phyloP scores from a whole-genome alignment of 92 coral and sea anemone genomes.

The Phenganax stokvisi region DNA sequence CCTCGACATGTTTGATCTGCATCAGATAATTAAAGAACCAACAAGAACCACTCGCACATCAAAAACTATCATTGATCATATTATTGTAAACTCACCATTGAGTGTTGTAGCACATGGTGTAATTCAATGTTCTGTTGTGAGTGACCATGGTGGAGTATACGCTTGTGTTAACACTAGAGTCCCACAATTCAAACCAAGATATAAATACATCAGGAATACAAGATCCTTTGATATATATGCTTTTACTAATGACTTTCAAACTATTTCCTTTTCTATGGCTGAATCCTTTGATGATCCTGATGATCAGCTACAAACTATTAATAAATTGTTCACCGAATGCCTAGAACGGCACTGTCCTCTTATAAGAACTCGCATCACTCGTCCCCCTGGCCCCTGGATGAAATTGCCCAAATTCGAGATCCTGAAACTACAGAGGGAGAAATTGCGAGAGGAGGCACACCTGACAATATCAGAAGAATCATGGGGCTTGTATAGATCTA shows the following conservation, averaged over 20 bases:
- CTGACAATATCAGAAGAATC: neutral
- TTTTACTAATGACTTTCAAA: neutral
- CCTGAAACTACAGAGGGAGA: neutral
- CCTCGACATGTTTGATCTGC: neutral
- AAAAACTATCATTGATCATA: slow-evolving; percentile 51
- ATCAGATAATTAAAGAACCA: neutral
- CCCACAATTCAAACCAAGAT: slow-evolving; percentile 50
- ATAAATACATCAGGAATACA: slow-evolving; percentile 43
- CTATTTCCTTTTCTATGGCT: no score
- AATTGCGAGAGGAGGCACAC: slow-evolving; percentile 7
- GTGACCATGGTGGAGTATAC: slow-evolving; percentile 50
- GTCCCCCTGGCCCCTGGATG: slow-evolving; percentile 1
- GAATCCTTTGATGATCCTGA: no score
- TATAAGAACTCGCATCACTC: slow-evolving; percentile 1
- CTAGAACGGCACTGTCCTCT: slow-evolving; percentile 13
- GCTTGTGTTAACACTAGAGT: slow-evolving; percentile 52
- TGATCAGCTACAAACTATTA: neutral
- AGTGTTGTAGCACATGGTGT: slow-evolving; percentile 40
- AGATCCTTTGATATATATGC: slow-evolving; percentile 16
- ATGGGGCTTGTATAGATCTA: slow-evolving; percentile 2
- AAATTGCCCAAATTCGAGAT: neutral
- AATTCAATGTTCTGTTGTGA: slow-evolving; percentile 40
- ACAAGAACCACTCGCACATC: neutral
- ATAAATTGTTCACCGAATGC: slow-evolving; percentile 3
- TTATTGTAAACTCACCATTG: slow-evolving; percentile 42